Base-by-base conservation (phyloP, 2,888 invertebrate genomes). In the Therioaphis trifolii region DNA sequence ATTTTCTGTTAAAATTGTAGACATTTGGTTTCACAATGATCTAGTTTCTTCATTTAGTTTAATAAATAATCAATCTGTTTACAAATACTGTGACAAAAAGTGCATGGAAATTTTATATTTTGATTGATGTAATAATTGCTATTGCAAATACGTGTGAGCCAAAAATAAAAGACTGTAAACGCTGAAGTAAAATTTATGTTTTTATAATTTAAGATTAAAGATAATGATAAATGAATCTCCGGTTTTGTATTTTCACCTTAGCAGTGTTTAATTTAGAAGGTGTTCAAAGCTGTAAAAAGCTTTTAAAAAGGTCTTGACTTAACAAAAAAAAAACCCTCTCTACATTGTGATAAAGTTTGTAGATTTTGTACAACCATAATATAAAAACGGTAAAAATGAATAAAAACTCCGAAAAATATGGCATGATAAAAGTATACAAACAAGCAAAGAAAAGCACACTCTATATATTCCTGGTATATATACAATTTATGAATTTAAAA, bases 261-360 rank as follows among this genome's bases (percentile, higher is more conserved):
- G n/a, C 21, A 29, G 35, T 66, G 29, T 77, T 66, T 77, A 49
- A 66, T 77, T 77, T 77, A 49, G 29, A n/a, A 77, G 21, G n/a
- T 46, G 61, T 61, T 18, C n/a, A 61, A 27, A 46, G 58, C 35
- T 18, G 18, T 55, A 40, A 75, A 71, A 49, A 71, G 72, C 72
- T 72, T 72, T 72, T 72, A 72, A 72, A 74, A 55, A 74, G 40
- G 55, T 21, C 35, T 55, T 35, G 40, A 74, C 74, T 55, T 24
- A n/a, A 55, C 21, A 55, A 71, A 69, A 61, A 49, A 74, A 71
- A 66, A 24, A 46, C n/a, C 46, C 46, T 63, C 63, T 63, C 40
- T 74, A 40, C 15, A 40, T 55, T 55, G 55, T 58, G 55, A 35
- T 55, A 55, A 55, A 74, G 35, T 40, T 74, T 74, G 55, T 74